Conservation (phyloP, 30 jellyfish, hydroid and myxozoan genomes). For the Aurelia aurita region DNA sequence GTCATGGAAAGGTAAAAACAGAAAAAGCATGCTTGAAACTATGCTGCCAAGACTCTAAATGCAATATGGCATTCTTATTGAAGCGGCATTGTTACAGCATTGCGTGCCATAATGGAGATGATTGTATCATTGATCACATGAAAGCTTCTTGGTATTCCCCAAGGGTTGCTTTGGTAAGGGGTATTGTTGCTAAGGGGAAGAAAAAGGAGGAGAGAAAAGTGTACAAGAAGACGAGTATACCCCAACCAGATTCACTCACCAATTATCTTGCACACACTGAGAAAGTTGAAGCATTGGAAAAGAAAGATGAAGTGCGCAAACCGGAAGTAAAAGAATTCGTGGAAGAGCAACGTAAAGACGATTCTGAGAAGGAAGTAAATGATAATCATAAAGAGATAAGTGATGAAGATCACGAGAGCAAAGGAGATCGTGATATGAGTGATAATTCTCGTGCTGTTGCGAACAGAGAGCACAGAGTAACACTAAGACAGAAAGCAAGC, state of each 20-base stretch:
- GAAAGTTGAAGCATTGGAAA: neutral
- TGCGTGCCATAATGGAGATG: constrained; percentile 56
- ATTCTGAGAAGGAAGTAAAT: neutral
- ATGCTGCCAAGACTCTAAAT: constrained; percentile 74
- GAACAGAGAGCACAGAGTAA: neutral
- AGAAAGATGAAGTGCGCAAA: neutral
- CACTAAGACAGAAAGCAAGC: neutral
- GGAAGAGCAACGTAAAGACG: neutral
- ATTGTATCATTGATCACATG: constrained; percentile 62
- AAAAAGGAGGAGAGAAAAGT: neutral
- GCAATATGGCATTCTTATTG: constrained; percentile 82
- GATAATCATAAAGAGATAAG: neutral
- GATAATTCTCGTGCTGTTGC: neutral
- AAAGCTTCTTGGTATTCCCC: constrained; percentile 71
- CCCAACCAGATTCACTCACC: constrained; percentile 30
- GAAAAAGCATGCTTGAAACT: constrained; percentile 67
- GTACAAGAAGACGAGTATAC: constrained; percentile 53
- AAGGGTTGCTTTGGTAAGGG: constrained; percentile 73
- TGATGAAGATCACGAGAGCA: neutral
- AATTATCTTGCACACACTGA: neutral
- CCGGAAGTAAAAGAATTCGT: neutral
- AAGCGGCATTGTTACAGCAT: constrained; percentile 82
- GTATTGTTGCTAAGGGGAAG: constrained; percentile 10
- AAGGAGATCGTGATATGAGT: neutral
- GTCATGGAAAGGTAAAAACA: constrained; percentile 62